Evolutionary conservation across 1,140 invertebrate genomes (phyloP).

Genomic region (Zaprionus inermis): DNA sequence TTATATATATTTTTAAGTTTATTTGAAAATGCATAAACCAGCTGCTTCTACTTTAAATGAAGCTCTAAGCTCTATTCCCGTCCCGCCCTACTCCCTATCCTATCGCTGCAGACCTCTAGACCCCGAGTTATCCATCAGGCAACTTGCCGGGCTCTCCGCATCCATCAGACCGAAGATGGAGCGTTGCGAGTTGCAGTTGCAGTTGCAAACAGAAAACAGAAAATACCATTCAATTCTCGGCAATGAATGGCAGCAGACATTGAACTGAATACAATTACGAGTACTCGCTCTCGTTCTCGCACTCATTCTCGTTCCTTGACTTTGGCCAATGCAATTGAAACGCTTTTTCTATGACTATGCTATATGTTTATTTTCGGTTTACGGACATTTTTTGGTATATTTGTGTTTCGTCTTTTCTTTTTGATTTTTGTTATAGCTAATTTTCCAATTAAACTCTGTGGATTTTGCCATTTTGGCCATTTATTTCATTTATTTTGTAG

Average conservation of each 20-base stretch:
- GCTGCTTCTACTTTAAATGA: background rate
- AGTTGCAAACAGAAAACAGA: background rate
- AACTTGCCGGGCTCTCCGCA: background rate
- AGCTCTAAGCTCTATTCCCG: background rate
- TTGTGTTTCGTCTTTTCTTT: background rate
- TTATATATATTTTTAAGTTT: background rate
- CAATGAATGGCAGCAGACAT: conserved; percentile 6
- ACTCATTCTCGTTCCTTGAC: background rate
- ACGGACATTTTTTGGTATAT: conserved; percentile 5
- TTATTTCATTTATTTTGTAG: conserved; percentile 17
- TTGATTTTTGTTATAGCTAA: conserved; percentile 14
- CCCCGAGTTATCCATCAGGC: conserved; percentile 5
- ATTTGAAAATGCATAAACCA: background rate
- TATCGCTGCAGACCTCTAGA: background rate
- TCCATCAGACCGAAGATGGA: background rate
- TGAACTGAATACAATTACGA: conserved; percentile 5
- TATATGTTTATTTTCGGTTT: conserved; percentile 21
- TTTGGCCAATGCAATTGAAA: conserved; percentile 2
- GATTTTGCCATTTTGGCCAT: conserved; percentile 22
- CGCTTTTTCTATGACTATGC: background rate
- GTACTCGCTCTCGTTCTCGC: background rate
- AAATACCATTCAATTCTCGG: background rate
- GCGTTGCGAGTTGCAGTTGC: background rate
- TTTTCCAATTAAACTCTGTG: conserved; percentile 15
- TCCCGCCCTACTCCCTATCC: background rate